Evolutionary conservation across 2,113 vertebrate genomes (phyloP), one percentile per base, ranked within the genome.

Genomic region (Acrocephalus kingi): DNA sequence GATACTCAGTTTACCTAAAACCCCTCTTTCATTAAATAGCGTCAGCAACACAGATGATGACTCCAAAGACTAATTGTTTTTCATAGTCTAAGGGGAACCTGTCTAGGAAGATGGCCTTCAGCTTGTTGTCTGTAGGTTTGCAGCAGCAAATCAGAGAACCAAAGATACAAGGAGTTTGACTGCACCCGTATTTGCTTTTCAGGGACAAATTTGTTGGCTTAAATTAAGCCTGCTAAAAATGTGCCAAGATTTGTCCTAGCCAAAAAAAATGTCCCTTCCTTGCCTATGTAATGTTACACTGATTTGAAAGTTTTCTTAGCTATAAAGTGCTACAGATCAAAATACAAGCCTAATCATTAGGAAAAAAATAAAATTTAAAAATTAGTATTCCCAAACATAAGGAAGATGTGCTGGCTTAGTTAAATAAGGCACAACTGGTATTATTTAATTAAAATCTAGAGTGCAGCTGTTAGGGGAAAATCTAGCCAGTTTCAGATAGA

Each of bases 391-490:
- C 81, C 56, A 37, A 88, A 77, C 87, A 93, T 76, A 96, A 96
- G 77, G 79, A 94, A 92, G 94, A 95, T 95, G 79, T 94, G 92
- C 94, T 96, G 95, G 94, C 81, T 96, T 93, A 88, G 93, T 94
- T 96, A 97, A 98, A 93, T 92, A 97, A 95, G 95, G 81, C 93
- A 24, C 88, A 95, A 97, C 75, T 96, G 96, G 91, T 91, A 95
- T 95, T 97, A 96, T 93, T 96, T 97, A 96, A 98, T 97, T 98
- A 96, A 94, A 97, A 85, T 97, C 96, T 94, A 88, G 77, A 89
- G 71, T 87, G 81, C 81, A 96, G 94, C 87, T 95, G 95, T 91
- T 96, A 84, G 68, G 45, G 55, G 48, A 87, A 96, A 86, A 64
- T 90, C 84, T 59, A 94, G 81, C 80, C 88, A 94, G 89, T 89